A percentile compares a stretch with the other conserved stretches of the same genome.
phyloP scores from a whole-genome alignment of 53 echinoderm and acorn worm species.

The Echinometra lucunter region DNA sequence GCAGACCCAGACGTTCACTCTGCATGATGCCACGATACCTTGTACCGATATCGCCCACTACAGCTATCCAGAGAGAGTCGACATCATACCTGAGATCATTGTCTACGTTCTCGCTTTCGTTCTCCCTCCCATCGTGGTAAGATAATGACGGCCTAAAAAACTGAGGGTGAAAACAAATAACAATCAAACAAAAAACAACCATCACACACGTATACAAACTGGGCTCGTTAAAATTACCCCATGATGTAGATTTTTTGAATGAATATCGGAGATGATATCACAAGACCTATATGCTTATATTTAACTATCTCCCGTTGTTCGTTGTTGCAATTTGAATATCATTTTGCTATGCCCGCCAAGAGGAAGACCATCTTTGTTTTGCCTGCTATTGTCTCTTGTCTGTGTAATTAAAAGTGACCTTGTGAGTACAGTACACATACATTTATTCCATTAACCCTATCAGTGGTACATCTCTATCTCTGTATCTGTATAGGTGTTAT shows the following conservation, averaged over 20 bases:
- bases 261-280: background rate
- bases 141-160: slow-evolving; percentile 54
- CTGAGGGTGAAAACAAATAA: no score
- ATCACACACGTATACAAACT: background rate
- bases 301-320: background rate
- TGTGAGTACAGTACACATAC: background rate
- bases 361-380: background rate
- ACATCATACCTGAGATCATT: slow-evolving; percentile 78
- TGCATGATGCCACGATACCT: slow-evolving; percentile 70
- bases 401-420: slow-evolving; percentile 13
- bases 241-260: background rate
- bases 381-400: background rate
- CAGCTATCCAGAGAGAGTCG: slow-evolving; percentile 70
- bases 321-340: background rate
- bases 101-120: slow-evolving; percentile 85
- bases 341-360: background rate
- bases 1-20: slow-evolving; percentile 53
- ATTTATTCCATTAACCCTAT: background rate
- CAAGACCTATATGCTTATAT: background rate
- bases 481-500: slow-evolving; percentile 74
- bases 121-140: slow-evolving; percentile 89
- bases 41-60: slow-evolving; percentile 81
- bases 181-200: no score
- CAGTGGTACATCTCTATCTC: background rate
- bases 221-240: background rate